Percentiles rank a stretch among this genome's conserved stretches.
Evolutionary conservation across 23 tunicate species (phyloP).

Genomic region (Halocynthia roretzi): DNA sequence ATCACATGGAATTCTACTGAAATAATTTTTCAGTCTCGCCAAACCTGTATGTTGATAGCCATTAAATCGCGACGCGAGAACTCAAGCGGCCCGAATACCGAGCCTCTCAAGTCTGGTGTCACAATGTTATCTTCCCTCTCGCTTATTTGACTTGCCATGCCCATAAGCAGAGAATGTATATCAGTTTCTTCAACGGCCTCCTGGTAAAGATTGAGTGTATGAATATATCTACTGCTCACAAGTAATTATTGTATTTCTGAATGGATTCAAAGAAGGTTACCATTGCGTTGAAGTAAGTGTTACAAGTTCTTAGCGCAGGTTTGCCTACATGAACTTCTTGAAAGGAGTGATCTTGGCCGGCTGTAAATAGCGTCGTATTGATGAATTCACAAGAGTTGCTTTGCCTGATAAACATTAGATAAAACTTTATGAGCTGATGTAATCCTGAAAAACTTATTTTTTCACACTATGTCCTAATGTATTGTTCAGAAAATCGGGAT

Average conservation of each 20-base stretch:
- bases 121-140: constrained; percentile 83
- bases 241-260: no score
- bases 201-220: constrained; percentile 4
- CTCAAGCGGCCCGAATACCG: constrained; percentile 59
- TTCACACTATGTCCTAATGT: background rate
- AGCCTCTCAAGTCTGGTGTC: constrained; percentile 66
- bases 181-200: constrained; percentile 62
- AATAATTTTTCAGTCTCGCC: background rate
- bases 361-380: constrained; percentile 33
- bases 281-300: constrained; percentile 63
- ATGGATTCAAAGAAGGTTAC: constrained; percentile 22
- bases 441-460: no score
- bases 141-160: constrained; percentile 83
- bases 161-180: constrained; percentile 60
- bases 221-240: no score
- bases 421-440: no score
- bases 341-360: constrained; percentile 53
- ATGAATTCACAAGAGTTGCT: constrained; percentile 16
- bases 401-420: no score
- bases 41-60: constrained; percentile 84
- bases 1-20: no score
- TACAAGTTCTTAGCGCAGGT: constrained; percentile 62
- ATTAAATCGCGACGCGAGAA: constrained; percentile 74
- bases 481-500: background rate
- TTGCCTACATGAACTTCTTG: constrained; percentile 33